Base-by-base conservation (phyloP, 2,797 vertebrate genomes). In the Arrhamphus sclerolepis region DNA sequence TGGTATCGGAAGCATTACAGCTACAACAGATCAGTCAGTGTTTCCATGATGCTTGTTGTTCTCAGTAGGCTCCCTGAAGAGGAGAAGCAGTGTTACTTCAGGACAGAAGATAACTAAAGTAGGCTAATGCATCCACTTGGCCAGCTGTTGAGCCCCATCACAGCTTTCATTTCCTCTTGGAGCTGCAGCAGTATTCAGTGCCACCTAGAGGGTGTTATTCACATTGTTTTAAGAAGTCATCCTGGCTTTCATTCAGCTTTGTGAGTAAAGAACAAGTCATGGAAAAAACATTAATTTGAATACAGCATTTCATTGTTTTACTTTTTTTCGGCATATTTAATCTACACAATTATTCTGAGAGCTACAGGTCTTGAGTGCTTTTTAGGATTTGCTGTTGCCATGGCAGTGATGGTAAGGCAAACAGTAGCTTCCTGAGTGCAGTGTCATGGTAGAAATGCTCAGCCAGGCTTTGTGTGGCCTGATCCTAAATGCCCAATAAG, bases 301-400 rank as follows among this genome's bases (percentile, higher is more conserved):
- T 4, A 43, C 18, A 2, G 2, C 13, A 9, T 10, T 53, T 53
- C n/a, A 11, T n/a, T n/a, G 34, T n/a, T 40, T 11, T 40, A 17
- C 40, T 14, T 38, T 20, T 14, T 56, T 50, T 47, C 67, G 26
- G 21, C 14, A 21, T 51, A 38, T 65, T 56, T 52, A 26, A 17
- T 51, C 5, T 1, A 18, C 38, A 21, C 58, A 19, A 31, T 28
- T 70, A 60, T 44, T 66, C 66, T 18, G 17, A 49, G 43, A 24
- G 58, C 29, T 54, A 20, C 47, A 60, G 56, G 62, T 39, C 56
- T 6, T 10, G 49, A 56, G 24, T 43, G 18, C 34, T 61, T 70
- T 60, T 61, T 26, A 56, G 64, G 75, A 72, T 72, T 54, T 52
- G 54, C 52, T 61, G 84, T 91, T 92, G 85, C 85, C 82, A 84